Conservation (phyloP, 2,888 invertebrate species). For the Amiota communis region DNA sequence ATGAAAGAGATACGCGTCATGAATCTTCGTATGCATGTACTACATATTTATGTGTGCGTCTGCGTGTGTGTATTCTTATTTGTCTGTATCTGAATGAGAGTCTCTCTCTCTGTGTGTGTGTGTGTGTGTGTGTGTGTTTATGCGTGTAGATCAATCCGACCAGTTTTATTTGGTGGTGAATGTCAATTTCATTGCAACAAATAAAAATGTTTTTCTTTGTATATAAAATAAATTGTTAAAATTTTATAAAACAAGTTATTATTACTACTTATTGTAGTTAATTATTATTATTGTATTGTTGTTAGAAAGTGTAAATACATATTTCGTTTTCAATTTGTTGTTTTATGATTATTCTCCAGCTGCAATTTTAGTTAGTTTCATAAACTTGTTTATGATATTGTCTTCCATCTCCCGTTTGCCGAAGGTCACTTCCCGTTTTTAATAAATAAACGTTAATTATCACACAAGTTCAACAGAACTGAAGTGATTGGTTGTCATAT, state of each 20-base stretch:
- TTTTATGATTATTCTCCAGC: not conserved
- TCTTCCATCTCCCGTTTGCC: not conserved
- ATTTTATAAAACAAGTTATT: slow-evolving; percentile 23
- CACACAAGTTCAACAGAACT: no score
- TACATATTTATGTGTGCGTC: no score
- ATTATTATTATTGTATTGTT: no score
- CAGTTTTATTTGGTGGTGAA: slow-evolving; percentile 61
- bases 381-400: not conserved
- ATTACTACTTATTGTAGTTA: not conserved
- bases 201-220: not conserved
- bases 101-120: slow-evolving; percentile 19
- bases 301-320: no score
- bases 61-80: no score
- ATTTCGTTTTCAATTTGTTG: slow-evolving; percentile 29
- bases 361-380: not conserved
- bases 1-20: no score
- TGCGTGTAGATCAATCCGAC: slow-evolving; percentile 50
- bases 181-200: slow-evolving; percentile 62
- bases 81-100: slow-evolving; percentile 22
- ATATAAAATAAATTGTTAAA: slow-evolving; percentile 1
- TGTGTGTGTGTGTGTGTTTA: slow-evolving; percentile 38
- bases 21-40: not conserved
- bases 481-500: not conserved
- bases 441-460: not conserved
- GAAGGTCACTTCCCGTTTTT: slow-evolving; percentile 11